Base-by-base conservation (phyloP, 1,140 invertebrate genomes). In the Sogatella furcifera region DNA sequence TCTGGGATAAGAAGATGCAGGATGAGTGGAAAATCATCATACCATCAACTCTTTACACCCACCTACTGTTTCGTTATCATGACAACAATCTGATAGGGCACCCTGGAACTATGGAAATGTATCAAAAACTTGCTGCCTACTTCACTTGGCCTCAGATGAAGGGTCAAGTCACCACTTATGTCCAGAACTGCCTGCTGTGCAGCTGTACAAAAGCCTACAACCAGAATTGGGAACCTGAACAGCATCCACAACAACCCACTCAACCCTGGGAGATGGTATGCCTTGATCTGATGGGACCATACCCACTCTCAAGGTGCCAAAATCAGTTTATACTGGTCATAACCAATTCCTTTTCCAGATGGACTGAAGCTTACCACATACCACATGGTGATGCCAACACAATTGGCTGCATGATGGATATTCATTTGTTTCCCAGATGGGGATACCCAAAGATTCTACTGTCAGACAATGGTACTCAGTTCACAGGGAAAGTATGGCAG, bases 371-470 rank as follows among this genome's bases (percentile, higher is more conserved):
- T 3, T 34, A 5, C 8, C 5, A 15, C 2, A 2, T 59, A 8
- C 17, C 13, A 5, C 52, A 52, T 15, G 17, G 43, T 19, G 31
- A 52, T 3, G 24, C 43, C 8, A 1, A 1, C 3, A 22, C 19
- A 5, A 59, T 59, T n/a, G n/a, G 11, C 1, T 5, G 1, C 5
- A 49, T 31, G 14, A n/a, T 59, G 17, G 15, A 59, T 2, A 15
- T 31, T 5, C 43, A 59, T 9, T 22, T 59, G 10, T 59, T 59
- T 52, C 46, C 57, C 22, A 46, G 57, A 28, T 59, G 43, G 43
- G 43, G 43, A 6, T 59, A 49, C 22, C 57, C 57, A 5, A 19
- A n/a, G n/a, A 17, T 10, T 1, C 52, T 59, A 17, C 42, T 59
- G 2, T 5, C 43, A 1, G 57, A 59, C 57, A 46, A 59, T 14